Evolutionary conservation across 2,113 vertebrate species (phyloP), one percentile per base, ranked within the genome.

Genomic region (Lampris megalopsis): DNA sequence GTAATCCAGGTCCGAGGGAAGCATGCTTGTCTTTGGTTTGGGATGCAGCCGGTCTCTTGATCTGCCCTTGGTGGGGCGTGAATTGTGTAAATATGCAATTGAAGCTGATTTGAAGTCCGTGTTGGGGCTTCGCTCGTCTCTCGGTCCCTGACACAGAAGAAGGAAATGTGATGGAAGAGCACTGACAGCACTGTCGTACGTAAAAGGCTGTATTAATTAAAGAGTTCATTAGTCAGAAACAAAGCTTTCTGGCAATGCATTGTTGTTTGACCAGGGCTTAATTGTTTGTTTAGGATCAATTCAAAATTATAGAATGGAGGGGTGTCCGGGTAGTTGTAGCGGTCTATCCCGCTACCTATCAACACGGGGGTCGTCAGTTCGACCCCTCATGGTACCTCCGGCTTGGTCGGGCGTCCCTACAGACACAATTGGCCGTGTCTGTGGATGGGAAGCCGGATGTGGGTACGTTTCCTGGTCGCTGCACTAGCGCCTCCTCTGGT

Each of bases 251-350:
- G 48, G 54, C 71, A 69, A 70, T n/a, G 52, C 47, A 43, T 4
- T 13, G 24, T 42, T 45, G 57, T 68, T 54, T 35, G 9, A 76
- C 48, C 63, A 62, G 47, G 50, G 58, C 52, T 73, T 70, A 62
- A 79, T 66, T 71, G 49, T 56, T 45, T 57, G 64, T 81, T 62
- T 76, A 77, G 76, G 76, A 58, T 72, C 5, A 13, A 24, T 60
- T 35, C 63, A 52, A 60, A n/a, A 50, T 9, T 49, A 36, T 42
- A 64, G 35, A 24, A 8, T 10, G 24, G 24, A 7, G 24, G 13
- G 9, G 4, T 63, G 62, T 47, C 7, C 6, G 36, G 24, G 24
- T 0, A 24, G 24, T 24, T 0, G 24, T 24, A 24, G 24, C 24
- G 24, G 24, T 24, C 24, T 24, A 24, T 24, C 0, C 24, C 24